Conservation (phyloP, 2,888 invertebrate species). For the Cistogaster globosa region DNA sequence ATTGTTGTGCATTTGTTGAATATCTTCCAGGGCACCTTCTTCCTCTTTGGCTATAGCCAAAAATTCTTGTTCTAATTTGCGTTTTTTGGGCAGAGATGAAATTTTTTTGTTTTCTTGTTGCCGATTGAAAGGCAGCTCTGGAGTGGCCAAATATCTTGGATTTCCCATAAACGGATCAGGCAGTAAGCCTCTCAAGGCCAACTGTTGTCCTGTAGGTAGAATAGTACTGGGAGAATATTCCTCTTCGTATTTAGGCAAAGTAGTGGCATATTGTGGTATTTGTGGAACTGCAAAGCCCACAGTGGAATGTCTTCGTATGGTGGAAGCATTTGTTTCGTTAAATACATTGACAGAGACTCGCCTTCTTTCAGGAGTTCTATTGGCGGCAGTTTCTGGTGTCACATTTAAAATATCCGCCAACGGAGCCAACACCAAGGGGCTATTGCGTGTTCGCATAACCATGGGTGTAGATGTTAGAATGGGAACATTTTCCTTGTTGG, state of each 20-base stretch:
- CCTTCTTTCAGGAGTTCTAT: slow-evolving; percentile 67
- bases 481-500: slow-evolving; percentile 79
- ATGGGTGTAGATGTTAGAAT: slow-evolving; percentile 78
- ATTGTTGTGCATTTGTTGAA: slow-evolving; percentile 44
- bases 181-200: slow-evolving; percentile 80
- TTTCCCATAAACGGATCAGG: slow-evolving; percentile 80
- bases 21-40: neutral
- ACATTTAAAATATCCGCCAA: slow-evolving; percentile 78
- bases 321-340: neutral
- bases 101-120: slow-evolving; percentile 25
- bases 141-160: slow-evolving; percentile 78
- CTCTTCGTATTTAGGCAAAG: slow-evolving; percentile 81
- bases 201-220: slow-evolving; percentile 78
- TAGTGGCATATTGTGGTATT: slow-evolving; percentile 78
- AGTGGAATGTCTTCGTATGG: slow-evolving; percentile 63
- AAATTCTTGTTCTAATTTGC: slow-evolving; percentile 79
- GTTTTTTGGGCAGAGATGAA: slow-evolving; percentile 73
- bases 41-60: slow-evolving; percentile 73
- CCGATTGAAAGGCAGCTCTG: slow-evolving; percentile 40
- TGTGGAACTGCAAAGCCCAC: slow-evolving; percentile 56
- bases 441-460: slow-evolving; percentile 73
- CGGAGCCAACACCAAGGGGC: slow-evolving; percentile 78
- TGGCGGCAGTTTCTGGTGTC: slow-evolving; percentile 74
- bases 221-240: slow-evolving; percentile 81
- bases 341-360: slow-evolving; percentile 11